Conservation (phyloP, 2,797 vertebrate species). For the Malurus leucopterus region DNA sequence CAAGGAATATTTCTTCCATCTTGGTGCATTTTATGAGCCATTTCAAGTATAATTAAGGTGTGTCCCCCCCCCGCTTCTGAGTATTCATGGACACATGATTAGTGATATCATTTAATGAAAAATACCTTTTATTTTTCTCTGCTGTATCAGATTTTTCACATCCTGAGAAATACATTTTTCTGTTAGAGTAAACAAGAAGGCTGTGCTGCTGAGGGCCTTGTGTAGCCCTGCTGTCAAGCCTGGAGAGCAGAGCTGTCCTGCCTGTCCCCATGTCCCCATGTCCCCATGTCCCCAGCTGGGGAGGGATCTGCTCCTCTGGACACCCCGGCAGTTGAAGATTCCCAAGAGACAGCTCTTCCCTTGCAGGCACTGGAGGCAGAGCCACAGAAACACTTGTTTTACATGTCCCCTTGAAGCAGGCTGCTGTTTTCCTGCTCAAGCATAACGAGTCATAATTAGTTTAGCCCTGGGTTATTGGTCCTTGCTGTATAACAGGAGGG, state of each 20-base stretch:
- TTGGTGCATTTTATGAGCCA: not conserved
- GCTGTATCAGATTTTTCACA: not conserved
- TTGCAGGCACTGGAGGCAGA: not conserved
- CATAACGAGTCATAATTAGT: constrained; percentile 15
- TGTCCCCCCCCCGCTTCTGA: rapidly evolving
- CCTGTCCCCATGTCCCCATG: not conserved
- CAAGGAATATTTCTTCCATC: not conserved
- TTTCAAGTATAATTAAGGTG: not conserved
- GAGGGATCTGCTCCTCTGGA: not conserved
- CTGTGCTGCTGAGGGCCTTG: not conserved
- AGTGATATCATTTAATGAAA: not conserved
- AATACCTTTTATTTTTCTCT: not conserved
- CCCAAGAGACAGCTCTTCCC: not conserved
- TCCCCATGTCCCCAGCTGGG: not conserved
- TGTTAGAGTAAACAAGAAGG: not conserved
- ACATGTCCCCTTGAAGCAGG: not conserved
- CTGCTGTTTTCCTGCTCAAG: constrained; percentile 16
- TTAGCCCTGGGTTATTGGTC: constrained; percentile 18
- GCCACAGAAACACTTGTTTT: not conserved
- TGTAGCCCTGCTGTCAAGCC: not conserved
- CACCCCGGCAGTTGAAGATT: not conserved
- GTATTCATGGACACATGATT: rapidly evolving
- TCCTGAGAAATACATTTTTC: not conserved
- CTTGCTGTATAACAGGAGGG: not conserved
- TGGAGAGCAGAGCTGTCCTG: not conserved